Conservation (phyloP, 1,140 invertebrate species). For the Conus betulinus region DNA sequence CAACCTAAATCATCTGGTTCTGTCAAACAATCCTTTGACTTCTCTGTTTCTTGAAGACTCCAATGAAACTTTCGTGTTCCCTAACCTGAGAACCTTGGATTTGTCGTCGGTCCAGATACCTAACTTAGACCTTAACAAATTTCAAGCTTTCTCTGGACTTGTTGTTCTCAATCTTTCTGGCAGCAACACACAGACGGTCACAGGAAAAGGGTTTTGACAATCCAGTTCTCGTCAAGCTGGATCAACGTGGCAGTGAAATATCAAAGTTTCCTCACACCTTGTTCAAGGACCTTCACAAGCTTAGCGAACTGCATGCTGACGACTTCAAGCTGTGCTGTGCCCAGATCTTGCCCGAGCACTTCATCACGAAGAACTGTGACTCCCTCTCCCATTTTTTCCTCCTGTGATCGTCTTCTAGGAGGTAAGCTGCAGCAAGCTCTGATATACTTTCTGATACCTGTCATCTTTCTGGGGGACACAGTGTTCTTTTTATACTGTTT, state of each 20-base stretch:
- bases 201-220: background rate
- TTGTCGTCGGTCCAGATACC: background rate
- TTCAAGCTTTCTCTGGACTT: background rate
- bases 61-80: background rate
- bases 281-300: background rate
- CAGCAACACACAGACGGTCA: background rate
- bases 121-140: background rate
- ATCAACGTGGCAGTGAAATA: too few species aligned
- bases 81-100: background rate
- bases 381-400: constrained; percentile 42
- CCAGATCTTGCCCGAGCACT: constrained; percentile 22
- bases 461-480: constrained; percentile 48
- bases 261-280: background rate
- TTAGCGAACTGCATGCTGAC: constrained; percentile 37
- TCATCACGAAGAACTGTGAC: constrained; percentile 33
- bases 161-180: too few species aligned
- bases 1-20: background rate
- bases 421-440: background rate
- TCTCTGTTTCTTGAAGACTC: background rate
- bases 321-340: constrained; percentile 48
- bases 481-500: constrained; percentile 38
- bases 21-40: background rate
- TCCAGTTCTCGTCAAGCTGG: too few species aligned
- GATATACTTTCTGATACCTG: constrained; percentile 42
- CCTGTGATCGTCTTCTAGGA: constrained; percentile 43